These are phyloP conservation scores for Oscheius onirici DNA, from an alignment of 2,888 invertebrate species.

Conservation along the genomic window DNA sequence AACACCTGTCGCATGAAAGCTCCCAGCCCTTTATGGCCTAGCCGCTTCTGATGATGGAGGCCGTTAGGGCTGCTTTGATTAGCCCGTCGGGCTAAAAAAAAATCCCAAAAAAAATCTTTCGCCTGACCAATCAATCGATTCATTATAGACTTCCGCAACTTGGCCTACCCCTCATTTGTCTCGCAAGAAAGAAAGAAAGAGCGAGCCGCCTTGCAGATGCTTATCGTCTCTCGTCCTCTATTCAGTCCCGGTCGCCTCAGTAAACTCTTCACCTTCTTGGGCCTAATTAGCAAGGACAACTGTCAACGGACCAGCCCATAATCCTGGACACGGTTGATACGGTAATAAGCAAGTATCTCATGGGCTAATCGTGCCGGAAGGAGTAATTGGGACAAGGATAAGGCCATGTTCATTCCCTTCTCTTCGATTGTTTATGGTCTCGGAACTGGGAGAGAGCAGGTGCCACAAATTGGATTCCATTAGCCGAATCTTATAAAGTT, in stretches of 20 bases:
- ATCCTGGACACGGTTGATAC: slow-evolving; percentile 1
- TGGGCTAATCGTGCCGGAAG: background rate
- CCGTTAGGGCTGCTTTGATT: background rate
- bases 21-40: background rate
- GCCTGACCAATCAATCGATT: background rate
- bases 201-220: slow-evolving; percentile 17
- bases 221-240: slow-evolving; percentile 17
- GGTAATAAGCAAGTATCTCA: slow-evolving; percentile 6
- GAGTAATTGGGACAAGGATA: slow-evolving; percentile 18
- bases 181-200: too few species aligned
- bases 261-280: background rate
- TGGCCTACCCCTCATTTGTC: slow-evolving; percentile 28
- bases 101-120: background rate
- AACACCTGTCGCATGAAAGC: slow-evolving; percentile 19
- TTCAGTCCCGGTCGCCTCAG: background rate
- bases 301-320: background rate
- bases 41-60: background rate
- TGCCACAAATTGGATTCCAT: background rate
- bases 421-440: background rate
- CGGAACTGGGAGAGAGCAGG: background rate
- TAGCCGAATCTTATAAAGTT: background rate
- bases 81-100: slow-evolving; percentile 1
- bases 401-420: background rate
- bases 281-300: background rate
- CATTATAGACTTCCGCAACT: background rate